Evolutionary conservation across 2,113 vertebrate species (phyloP).

Genomic region (Scatophagus argus): DNA sequence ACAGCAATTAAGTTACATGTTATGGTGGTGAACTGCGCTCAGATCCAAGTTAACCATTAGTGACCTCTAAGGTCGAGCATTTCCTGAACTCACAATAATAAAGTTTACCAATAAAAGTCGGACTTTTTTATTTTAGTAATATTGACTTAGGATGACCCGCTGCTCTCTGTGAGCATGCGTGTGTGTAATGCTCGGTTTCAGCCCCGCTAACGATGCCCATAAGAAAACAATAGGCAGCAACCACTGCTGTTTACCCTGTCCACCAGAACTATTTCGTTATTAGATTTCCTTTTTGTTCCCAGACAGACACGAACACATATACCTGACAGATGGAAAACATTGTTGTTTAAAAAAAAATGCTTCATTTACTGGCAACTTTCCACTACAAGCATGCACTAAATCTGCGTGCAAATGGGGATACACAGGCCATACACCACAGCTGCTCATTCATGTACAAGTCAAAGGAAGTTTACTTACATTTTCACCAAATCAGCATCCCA

Average conservation of each 20-base stretch:
- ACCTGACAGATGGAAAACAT: background rate
- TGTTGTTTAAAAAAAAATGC: background rate
- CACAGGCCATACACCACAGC: conserved; percentile 29
- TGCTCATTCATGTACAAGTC: conserved; percentile 54
- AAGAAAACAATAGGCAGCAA: background rate
- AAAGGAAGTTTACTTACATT: conserved; percentile 82
- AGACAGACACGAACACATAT: background rate
- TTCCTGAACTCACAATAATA: background rate
- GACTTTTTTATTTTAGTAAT: background rate
- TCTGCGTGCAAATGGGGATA: conserved; percentile 21
- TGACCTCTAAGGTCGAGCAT: conserved; percentile 32
- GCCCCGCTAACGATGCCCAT: background rate
- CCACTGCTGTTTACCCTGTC: background rate
- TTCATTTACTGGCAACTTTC: conserved; percentile 40
- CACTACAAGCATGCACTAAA: conserved; percentile 18
- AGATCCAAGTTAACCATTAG: conserved; percentile 50
- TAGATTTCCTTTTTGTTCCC: background rate
- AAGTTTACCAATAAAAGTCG: conserved; percentile 13
- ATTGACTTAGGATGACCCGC: background rate
- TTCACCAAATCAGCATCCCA: conserved; percentile 63
- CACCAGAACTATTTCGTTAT: background rate
- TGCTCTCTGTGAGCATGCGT: background rate
- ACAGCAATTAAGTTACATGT: conserved; percentile 62
- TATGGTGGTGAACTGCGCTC: conserved; percentile 48
- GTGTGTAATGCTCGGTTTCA: background rate